These are phyloP conservation scores for Enoplosus armatus DNA, from an alignment of 2,797 vertebrate genomes.

Conservation along the genomic window DNA sequence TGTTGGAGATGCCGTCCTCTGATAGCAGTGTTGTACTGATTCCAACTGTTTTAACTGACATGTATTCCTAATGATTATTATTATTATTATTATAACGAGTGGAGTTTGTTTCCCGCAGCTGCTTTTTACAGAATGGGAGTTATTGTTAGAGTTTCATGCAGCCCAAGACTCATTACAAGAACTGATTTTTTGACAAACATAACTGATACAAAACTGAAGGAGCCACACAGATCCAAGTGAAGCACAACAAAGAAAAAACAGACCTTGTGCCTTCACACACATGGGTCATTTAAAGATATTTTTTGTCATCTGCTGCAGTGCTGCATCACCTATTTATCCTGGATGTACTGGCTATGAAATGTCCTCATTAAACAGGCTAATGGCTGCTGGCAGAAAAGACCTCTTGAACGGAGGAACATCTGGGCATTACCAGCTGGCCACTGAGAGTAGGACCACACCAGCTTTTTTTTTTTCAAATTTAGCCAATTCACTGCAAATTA, in stretches of 20 bases:
- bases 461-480: slow-evolving; percentile 35
- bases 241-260: slow-evolving; percentile 25
- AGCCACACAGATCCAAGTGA: slow-evolving; percentile 12
- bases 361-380: slow-evolving; percentile 73
- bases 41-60: slow-evolving; percentile 39
- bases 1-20: slow-evolving; percentile 38
- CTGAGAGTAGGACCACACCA: slow-evolving; percentile 22
- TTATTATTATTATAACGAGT: slow-evolving; percentile 25
- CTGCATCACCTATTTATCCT: slow-evolving; percentile 63
- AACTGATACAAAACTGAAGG: slow-evolving; percentile 35
- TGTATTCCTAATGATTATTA: slow-evolving; percentile 33
- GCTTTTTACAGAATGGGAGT: slow-evolving; percentile 17
- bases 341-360: slow-evolving; percentile 51
- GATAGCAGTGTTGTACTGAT: slow-evolving; percentile 39
- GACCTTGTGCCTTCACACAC: slow-evolving; percentile 12
- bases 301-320: slow-evolving; percentile 48
- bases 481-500: slow-evolving; percentile 35
- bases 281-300: slow-evolving; percentile 38
- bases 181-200: slow-evolving; percentile 40
- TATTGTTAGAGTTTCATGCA: slow-evolving; percentile 29
- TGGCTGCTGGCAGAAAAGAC: slow-evolving; percentile 64
- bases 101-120: slow-evolving; percentile 13
- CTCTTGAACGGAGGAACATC: slow-evolving; percentile 72
- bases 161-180: slow-evolving; percentile 30
- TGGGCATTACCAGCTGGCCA: slow-evolving; percentile 70